These are phyloP conservation scores for Galbula dea DNA, from an alignment of 2,113 vertebrate genomes.

Conservation along the genomic window DNA sequence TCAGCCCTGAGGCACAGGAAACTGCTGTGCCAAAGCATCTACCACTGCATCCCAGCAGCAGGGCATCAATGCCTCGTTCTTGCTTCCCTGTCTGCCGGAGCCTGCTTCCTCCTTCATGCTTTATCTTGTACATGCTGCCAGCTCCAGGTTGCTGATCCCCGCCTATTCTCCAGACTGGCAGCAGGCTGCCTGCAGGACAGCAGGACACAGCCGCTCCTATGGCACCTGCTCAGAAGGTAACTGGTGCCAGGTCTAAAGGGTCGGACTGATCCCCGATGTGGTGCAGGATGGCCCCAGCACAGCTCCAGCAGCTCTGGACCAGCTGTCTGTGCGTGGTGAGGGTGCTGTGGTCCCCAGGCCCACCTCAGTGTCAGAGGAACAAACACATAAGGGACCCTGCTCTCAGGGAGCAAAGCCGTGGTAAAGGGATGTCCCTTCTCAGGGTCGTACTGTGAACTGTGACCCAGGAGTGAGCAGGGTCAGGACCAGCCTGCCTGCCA, in stretches of 20 bases:
- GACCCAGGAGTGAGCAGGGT: neutral
- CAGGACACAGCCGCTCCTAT: fast-evolving
- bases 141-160: fast-evolving
- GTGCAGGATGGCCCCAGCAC: neutral
- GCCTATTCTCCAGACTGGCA: neutral
- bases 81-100: neutral
- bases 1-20: constrained; percentile 5
- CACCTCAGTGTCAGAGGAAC: neutral
- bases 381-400: neutral
- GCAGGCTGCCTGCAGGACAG: neutral
- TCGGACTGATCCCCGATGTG: fast-evolving
- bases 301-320: neutral
- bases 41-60: neutral
- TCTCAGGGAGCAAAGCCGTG: neutral
- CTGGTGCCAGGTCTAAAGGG: neutral
- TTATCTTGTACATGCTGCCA: neutral
- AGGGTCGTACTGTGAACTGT: neutral
- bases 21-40: neutral
- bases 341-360: fast-evolving
- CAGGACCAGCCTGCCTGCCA: fast-evolving
- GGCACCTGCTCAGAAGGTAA: neutral
- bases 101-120: constrained; percentile 22
- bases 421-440: neutral
- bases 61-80: neutral
- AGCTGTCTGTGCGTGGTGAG: fast-evolving